Evolutionary conservation across 1,140 invertebrate species (phyloP), one percentile per base, ranked within the genome.

Genomic region (Pinna nobilis): DNA sequence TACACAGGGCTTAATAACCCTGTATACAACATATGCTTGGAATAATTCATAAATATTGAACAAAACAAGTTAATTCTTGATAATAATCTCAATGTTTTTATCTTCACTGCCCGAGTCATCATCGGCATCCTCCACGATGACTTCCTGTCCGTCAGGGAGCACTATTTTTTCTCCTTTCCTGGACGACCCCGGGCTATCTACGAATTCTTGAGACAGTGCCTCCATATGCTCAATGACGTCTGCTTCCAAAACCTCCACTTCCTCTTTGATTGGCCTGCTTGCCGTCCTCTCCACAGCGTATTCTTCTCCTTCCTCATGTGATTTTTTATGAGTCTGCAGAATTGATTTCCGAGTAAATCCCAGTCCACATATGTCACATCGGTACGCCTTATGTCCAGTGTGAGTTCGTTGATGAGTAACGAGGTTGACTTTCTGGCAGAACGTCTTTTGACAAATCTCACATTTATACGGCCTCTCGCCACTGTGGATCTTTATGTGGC

Each of bases 351-450:
- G 59, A 44, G 65, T 78, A 35, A 78, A 78, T 1, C 70, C 70
- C 23, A 70, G 66, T 9, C 72, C 72, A 74, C 76, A 78, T n/a
- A 60, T 60, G 15, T 70, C 63, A 47, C 76, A 78, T 37, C 66
- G 51, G 63, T 64, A 78, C 32, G 70, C 65, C 11, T 64, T 74
- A 37, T 74, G 68, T 13, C 78, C 78, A 9, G 78, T 80, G 59
- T 82, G 80, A 25, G 80, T 82, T 2, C 78, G 70, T 23, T 77
- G 57, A 90, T 98, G 96, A 51, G 98, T 90, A 28, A 96, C 95
- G 78, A 98, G 91, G 90, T 98, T 97, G 90, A 98, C 97, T 70
- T 95, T 96, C 32, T 97, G 91, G 13, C 96, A 95, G 86, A 98
- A 98, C 7, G 94, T 73, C 25, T 95, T 91, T 85, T 96, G 94